Conservation (phyloP, 2,113 vertebrate genomes). For the Anoplopoma fimbria region DNA sequence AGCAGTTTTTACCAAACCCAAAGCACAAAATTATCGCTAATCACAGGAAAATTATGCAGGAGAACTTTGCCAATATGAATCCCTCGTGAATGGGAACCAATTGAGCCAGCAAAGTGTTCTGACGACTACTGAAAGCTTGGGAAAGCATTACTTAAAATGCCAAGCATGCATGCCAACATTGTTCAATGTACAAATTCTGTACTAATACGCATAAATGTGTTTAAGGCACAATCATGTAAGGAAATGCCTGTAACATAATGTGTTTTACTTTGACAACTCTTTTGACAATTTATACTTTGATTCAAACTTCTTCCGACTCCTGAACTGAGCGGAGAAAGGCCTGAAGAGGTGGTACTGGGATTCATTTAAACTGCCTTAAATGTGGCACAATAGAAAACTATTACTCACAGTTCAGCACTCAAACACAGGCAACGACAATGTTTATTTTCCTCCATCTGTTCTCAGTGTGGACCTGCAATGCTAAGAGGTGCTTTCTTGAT, state of each 20-base stretch:
- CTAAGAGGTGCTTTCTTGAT: not conserved
- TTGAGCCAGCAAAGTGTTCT: constrained; percentile 32
- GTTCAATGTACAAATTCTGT: not conserved
- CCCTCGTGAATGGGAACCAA: constrained; percentile 3
- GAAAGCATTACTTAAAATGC: not conserved
- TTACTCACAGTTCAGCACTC: constrained; percentile 1
- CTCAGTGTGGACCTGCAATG: not conserved
- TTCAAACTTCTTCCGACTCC: too few relatives aligned
- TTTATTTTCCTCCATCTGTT: constrained; percentile 5
- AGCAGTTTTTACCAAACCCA: constrained; percentile 25
- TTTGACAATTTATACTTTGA: too few relatives aligned
- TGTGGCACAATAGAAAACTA: not conserved
- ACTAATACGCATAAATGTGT: not conserved
- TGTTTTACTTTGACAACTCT: too few relatives aligned
- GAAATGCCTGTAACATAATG: too few relatives aligned
- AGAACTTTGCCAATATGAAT: constrained; percentile 20
- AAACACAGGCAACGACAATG: not conserved
- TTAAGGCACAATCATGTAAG: not conserved
- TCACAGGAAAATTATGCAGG: constrained; percentile 24
- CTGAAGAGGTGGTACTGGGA: too few relatives aligned
- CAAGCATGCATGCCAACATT: not conserved
- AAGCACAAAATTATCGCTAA: constrained; percentile 22
- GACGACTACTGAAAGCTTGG: not conserved
- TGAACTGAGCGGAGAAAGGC: too few relatives aligned
- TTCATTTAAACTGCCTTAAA: not conserved